Percentiles rank a stretch among this genome's conserved stretches.
Conservation (phyloP, 2,797 vertebrate species). For the Phataginus tricuspis region DNA sequence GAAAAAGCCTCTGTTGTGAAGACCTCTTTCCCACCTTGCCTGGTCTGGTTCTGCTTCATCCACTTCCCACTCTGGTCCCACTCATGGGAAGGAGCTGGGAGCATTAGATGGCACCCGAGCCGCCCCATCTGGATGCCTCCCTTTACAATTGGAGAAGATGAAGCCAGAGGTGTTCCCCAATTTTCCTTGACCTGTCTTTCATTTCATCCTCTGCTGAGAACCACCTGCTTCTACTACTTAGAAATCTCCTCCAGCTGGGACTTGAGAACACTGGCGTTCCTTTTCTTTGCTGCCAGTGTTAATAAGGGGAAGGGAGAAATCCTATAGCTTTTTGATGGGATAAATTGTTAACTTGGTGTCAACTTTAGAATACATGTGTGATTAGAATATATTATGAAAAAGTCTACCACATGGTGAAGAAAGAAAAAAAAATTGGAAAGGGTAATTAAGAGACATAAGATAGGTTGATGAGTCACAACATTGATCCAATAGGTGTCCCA, state of each 20-base stretch:
- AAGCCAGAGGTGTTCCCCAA: not conserved
- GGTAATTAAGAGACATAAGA: not conserved
- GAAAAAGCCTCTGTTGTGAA: not conserved
- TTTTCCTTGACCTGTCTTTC: not conserved
- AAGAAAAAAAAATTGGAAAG: not conserved
- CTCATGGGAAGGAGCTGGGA: not conserved
- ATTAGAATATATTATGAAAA: not conserved
- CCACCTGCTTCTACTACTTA: not conserved
- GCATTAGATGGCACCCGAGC: fast-evolving
- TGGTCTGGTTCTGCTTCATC: too few relatives aligned
- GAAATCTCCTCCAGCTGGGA: not conserved
- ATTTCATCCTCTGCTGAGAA: not conserved
- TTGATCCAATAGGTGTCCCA: not conserved
- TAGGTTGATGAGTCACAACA: not conserved
- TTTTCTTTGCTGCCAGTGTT: not conserved
- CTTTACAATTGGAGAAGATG: not conserved
- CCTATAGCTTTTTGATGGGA: not conserved
- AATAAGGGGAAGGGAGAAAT: not conserved
- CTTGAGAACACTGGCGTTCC: not conserved
- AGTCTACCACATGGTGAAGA: not conserved
- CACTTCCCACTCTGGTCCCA: not conserved
- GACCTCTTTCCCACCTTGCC: not conserved
- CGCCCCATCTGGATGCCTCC: not conserved
- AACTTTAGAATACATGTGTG: not conserved
- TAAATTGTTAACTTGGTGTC: not conserved